Base-by-base conservation (phyloP, 2,113 vertebrate genomes). In the Carassius auratus region DNA sequence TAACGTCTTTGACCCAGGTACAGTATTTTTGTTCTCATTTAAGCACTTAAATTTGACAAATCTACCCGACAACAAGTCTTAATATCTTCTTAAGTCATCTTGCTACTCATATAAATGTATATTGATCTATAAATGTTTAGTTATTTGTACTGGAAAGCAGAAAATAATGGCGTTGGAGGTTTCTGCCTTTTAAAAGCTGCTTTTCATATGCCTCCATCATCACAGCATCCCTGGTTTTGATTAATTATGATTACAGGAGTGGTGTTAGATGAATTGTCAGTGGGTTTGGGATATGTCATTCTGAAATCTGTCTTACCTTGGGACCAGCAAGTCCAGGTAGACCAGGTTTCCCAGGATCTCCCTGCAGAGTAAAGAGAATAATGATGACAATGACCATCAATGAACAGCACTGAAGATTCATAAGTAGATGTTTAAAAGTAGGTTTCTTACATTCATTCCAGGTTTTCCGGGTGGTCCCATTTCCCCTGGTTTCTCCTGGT, bases 311-410 rank as follows among this genome's bases (percentile, higher is more conserved):
- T 69, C 81, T 83, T 86, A 90, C 91, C 91, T 90, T 90, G 1
- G 50, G 76, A 57, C 91, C 91, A 61, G 23, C 48, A 33, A 23
- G 75, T 23, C 89, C 90, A 66, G 82, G 66, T 59, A 83, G 84
- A 36, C 90, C 91, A 84, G 87, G 89, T 12, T 61, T 3, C 21
- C 89, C 91, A 83, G 85, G 85, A 33, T 85, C 68, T 23, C 90
- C 89, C 90, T 90, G 76, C 1, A 36, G 5, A 7, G n/a, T 33
- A 84, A 80, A 87, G 10, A 85, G 36, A 68, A 17, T 48, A 48
- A 48, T 3, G 45, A 48, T 3, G 45, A 48, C 0, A 45, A 76
- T 55, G 8, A 76, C 19, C 23, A 77, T 9, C 8, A 33, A 76
- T 55, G 48, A 15, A 33, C 3, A 52, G 17, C 4, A 76, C 8